These are phyloP conservation scores for Rhopalosiphum maidis DNA, from an alignment of 1,140 invertebrate species.

Conservation along the genomic window DNA sequence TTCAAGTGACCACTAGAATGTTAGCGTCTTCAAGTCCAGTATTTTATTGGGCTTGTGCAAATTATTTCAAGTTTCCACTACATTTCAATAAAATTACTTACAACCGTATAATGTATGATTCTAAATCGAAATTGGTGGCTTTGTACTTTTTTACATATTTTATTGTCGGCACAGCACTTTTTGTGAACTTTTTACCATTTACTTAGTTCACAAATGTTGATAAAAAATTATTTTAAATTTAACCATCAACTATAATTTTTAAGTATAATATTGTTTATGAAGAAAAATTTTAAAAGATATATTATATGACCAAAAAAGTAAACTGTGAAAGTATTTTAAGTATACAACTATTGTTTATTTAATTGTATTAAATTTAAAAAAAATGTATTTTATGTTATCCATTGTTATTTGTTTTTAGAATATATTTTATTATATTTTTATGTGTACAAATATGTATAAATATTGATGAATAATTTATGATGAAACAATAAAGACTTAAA, in stretches of 20 bases:
- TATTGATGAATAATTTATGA: not conserved
- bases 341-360: not conserved
- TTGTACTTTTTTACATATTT: constrained; percentile 66
- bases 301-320: not conserved
- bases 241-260: not conserved
- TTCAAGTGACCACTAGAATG: constrained; percentile 69
- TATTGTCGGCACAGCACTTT: constrained; percentile 65
- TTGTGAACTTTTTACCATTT: constrained; percentile 67
- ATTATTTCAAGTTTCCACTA: constrained; percentile 58
- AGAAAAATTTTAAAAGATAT: not conserved
- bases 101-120: constrained; percentile 45
- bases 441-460: not conserved
- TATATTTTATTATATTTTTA: not conserved
- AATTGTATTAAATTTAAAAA: not conserved
- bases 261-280: not conserved
- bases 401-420: not conserved
- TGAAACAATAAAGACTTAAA: not conserved
- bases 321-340: not conserved
- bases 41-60: constrained; percentile 66
- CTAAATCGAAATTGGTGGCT: constrained; percentile 61
- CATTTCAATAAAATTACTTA: constrained; percentile 53
- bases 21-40: constrained; percentile 67
- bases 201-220: constrained; percentile 61
- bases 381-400: not conserved
- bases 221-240: not conserved